Evolutionary conservation across 2,797 vertebrate genomes (phyloP).

Genomic region (Sebastes umbrosus): DNA sequence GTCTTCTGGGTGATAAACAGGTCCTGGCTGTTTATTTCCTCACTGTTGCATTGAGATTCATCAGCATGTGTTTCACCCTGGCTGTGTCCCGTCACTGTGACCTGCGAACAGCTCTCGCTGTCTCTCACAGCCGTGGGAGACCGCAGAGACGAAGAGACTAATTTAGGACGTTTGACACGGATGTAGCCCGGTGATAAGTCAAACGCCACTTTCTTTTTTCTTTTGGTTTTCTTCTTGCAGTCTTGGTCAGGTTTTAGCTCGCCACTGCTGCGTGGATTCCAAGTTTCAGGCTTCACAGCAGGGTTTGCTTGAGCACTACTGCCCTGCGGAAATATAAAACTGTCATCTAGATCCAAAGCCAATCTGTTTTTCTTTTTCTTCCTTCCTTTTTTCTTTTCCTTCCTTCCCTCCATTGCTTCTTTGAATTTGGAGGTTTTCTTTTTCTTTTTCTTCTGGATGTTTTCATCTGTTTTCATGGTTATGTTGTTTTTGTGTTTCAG

Average conservation of each 20-base stretch:
- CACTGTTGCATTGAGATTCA: conserved; percentile 58
- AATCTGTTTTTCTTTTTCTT: conserved; percentile 41
- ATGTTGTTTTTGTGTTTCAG: not conserved
- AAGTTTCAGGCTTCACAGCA: not conserved
- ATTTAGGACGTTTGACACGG: conserved; percentile 34
- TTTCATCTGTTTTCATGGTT: not conserved
- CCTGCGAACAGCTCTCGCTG: not conserved
- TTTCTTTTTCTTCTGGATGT: conserved; percentile 21
- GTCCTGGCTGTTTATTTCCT: conserved; percentile 82
- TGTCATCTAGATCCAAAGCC: not conserved
- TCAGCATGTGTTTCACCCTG: not conserved
- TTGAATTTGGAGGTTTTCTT: conserved; percentile 43
- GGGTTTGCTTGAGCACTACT: not conserved
- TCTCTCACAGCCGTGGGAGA: not conserved
- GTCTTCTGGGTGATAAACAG: conserved; percentile 86
- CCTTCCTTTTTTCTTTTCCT: conserved; percentile 44
- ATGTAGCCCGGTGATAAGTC: conserved; percentile 34
- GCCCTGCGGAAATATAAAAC: not conserved
- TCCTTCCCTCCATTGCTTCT: conserved; percentile 6
- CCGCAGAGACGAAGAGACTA: not conserved
- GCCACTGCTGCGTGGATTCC: not conserved
- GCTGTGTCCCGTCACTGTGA: not conserved
- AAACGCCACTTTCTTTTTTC: conserved; percentile 76
- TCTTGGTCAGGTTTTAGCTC: not conserved
- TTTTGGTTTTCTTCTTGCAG: conserved; percentile 37